Evolutionary conservation across 2,888 invertebrate genomes (phyloP), one percentile per base, ranked within the genome.

Genomic region (Chymomyza caudatula): DNA sequence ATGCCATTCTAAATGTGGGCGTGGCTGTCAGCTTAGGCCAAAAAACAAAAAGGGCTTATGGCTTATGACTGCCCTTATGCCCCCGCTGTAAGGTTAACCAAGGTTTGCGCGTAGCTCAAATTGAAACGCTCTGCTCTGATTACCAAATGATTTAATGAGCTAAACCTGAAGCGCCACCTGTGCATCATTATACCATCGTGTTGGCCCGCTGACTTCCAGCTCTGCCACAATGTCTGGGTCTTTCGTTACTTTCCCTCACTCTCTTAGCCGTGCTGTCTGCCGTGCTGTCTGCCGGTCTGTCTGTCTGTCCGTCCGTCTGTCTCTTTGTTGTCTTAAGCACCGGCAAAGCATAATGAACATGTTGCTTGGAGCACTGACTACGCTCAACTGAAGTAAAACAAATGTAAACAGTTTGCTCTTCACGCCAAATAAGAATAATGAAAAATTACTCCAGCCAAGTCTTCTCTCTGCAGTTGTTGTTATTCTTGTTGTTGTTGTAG

Each of bases 401-500:
- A 81, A 82, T 81, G 83, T 82, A 82, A 81, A 78, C 81, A 77
- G 83, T 80, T 80, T 78, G 77, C 78, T 75, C 74, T 82, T 78
- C 65, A 76, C 71, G 77, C 73, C 78, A 55, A 65, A 55, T 54
- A 71, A 71, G 43, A 65, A 66, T 72, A 77, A 81, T 80, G 78
- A 82, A 78, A 82, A 79, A 80, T 80, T 77, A 79, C 71, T 63
- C 73, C 66, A 37, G 29, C 29, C 29, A 37, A 37, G 60, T 68
- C n/a, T 52, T 43, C 4, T 60, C 23, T 23, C 25, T 44, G 29
- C 25, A 29, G 1, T 51, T 49, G 37, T 37, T 49, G 20, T 15
- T 23, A 19, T 15, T 37, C 8, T 37, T 51, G 4, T 51, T n/a
- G 42, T 8, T 20, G 15, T 17, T 37, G 43, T 6, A 13, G 44